These are phyloP conservation scores for Cerceris rybyensis DNA, from an alignment of 2,888 invertebrate species.

Conservation along the genomic window DNA sequence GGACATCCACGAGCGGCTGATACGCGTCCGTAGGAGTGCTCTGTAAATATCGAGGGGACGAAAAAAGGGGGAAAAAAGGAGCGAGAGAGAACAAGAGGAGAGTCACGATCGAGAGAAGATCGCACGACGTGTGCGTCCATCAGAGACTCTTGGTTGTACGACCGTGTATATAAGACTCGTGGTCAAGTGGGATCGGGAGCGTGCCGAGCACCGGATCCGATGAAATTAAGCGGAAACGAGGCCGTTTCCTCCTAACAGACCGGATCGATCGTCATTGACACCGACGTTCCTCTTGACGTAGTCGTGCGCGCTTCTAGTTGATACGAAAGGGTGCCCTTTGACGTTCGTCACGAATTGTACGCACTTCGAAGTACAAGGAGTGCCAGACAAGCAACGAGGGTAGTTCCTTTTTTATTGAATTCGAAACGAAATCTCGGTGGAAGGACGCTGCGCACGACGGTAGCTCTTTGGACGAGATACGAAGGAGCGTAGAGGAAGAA, in stretches of 20 bases:
- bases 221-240: conserved; percentile 57
- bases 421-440: neutral
- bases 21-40: conserved; percentile 31
- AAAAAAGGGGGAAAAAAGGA: conserved; percentile 10
- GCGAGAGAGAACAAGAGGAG: conserved; percentile 13
- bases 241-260: conserved; percentile 51
- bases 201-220: conserved; percentile 44
- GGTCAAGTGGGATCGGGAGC: conserved; percentile 50
- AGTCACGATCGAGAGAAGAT: conserved; percentile 1
- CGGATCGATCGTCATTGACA: conserved; percentile 48
- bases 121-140: conserved; percentile 26
- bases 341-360: neutral
- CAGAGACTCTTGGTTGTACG: conserved; percentile 33
- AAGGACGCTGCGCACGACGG: no score
- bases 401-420: neutral
- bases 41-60: conserved; percentile 39
- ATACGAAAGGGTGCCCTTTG: neutral
- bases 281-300: neutral
- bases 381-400: neutral
- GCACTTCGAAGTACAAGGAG: neutral
- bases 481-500: neutral
- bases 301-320: neutral
- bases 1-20: conserved; percentile 13
- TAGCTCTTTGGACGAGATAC: no score
- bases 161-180: conserved; percentile 33